Conservation (phyloP, 2,797 vertebrate species). For the Enteromius argenteus region DNA sequence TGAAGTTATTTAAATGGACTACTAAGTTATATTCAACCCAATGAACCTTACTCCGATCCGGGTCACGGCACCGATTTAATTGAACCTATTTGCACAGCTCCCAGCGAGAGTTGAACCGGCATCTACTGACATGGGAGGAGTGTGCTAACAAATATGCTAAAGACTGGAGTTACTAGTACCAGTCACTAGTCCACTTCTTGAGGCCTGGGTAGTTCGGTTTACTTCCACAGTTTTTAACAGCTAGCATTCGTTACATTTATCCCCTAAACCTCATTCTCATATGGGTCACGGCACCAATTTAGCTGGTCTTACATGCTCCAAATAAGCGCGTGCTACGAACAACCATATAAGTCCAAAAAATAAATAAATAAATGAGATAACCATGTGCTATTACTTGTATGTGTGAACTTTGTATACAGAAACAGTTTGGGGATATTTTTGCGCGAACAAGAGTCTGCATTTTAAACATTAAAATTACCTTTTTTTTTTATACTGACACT, state of each 20-base stretch:
- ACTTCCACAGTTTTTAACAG: neutral
- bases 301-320: neutral
- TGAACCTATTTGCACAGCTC: neutral
- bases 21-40: too few species aligned
- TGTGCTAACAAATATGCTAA: neutral
- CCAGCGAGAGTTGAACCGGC: neutral
- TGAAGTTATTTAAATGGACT: neutral
- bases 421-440: too few species aligned
- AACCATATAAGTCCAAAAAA: too few species aligned
- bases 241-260: neutral
- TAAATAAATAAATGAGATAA: too few species aligned
- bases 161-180: neutral
- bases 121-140: neutral
- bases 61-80: neutral
- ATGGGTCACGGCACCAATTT: neutral
- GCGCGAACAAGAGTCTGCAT: too few species aligned
- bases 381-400: too few species aligned
- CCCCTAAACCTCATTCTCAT: neutral
- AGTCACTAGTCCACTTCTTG: neutral
- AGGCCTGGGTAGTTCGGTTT: neutral
- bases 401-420: too few species aligned
- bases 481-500: too few species aligned
- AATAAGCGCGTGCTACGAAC: too few species aligned
- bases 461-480: too few species aligned
- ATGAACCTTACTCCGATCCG: neutral